Evolutionary conservation across 2,888 invertebrate species (phyloP), one percentile per base, ranked within the genome.

Genomic region (Drosophila vallismaia): DNA sequence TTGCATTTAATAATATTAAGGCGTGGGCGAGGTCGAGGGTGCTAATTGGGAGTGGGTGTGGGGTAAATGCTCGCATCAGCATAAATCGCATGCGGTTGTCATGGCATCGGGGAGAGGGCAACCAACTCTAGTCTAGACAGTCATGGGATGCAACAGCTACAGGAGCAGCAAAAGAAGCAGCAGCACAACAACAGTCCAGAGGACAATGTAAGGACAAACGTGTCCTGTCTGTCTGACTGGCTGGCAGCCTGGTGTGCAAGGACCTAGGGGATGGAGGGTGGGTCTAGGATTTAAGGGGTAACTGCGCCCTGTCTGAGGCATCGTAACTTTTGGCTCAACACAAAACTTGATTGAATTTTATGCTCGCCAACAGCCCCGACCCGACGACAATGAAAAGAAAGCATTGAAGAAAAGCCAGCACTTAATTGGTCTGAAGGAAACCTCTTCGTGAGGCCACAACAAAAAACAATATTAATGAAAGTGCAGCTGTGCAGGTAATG

Each of bases 1-100:
- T 88, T 85, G 86, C 83, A 88, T 88, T 85, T 86, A 85, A 88
- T 87, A 79, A 86, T 75, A 86, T 88, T 87, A 87, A 86, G 79
- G 88, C 79, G 59, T 70, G 55, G 57, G 7, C 24, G 36, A 5
- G 26, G 48, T 44, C 44, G 36, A 31, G 46, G 31, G 45, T 49
- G 48, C 29, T 33, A 44, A 31, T 46, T 71, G 40, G 10, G 14
- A 6, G 12, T 4, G 12, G 9, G 46, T 9, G 40, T 4, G 8
- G 49, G 64, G 33, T 42, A 38, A 33, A 48, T 36, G 48, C 36
- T 49, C 57, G 73, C 56, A 73, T 57, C 70, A 75, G 71, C 75
- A 86, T 86, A 88, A 86, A 84, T 77, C 87, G 87, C 71, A 81
- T 80, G 78, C 85, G 88, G 87, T 88, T 88, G 87, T 77, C 88